Conservation (phyloP, 2,888 invertebrate genomes). For the Drosophila helvetica region DNA sequence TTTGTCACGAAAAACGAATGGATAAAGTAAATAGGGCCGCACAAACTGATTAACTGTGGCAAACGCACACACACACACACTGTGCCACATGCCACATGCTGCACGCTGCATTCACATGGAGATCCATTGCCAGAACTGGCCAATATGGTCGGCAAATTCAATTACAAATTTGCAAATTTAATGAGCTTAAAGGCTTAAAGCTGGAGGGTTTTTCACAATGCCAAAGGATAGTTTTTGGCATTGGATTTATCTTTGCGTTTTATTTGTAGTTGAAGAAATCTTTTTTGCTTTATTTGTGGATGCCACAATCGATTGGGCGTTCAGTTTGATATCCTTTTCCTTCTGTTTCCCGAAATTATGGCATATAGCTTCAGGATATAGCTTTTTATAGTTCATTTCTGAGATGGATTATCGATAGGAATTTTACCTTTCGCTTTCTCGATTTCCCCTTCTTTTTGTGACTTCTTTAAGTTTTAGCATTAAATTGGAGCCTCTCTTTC, state of each 20-base stretch:
- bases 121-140: neutral
- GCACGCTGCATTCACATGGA: neutral
- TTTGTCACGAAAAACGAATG: slow-evolving; percentile 37
- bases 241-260: too few species aligned
- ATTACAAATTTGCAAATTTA: neutral
- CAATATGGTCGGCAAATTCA: neutral
- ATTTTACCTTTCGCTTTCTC: too few species aligned
- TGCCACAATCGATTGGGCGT: neutral
- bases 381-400: neutral
- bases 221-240: neutral
- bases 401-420: neutral
- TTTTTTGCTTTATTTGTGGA: neutral
- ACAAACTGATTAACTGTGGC: slow-evolving; percentile 30
- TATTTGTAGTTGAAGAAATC: neutral
- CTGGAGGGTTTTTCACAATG: neutral
- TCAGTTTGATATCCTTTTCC: neutral
- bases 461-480: neutral
- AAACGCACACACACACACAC: neutral
- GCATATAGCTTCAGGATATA: too few species aligned
- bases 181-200: neutral
- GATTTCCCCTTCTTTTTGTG: neutral
- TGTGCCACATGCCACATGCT: slow-evolving; percentile 1
- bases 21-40: slow-evolving; percentile 37
- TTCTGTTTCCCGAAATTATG: too few species aligned
- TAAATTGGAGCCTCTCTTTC: too few species aligned